These are phyloP conservation scores for Gymnoscopelus microlampas DNA, from an alignment of 2,797 vertebrate species.

Conservation along the genomic window DNA sequence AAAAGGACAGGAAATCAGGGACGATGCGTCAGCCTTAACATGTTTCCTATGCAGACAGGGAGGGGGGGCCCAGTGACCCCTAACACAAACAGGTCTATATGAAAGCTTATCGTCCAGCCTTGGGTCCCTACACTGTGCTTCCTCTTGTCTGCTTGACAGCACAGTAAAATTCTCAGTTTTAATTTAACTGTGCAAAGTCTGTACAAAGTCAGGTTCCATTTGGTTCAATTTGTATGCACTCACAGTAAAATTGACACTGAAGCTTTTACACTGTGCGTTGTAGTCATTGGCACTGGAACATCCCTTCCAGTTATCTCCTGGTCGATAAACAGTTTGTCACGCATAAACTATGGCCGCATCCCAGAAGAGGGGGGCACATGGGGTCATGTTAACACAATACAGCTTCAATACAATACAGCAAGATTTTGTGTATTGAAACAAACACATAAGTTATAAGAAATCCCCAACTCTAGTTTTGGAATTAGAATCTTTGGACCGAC, in stretches of 20 bases:
- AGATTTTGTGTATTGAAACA: no score
- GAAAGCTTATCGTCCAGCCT: conserved; percentile 48
- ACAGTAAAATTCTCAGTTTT: no score
- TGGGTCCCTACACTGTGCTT: conserved; percentile 43
- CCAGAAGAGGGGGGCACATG: conserved; percentile 12
- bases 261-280: conserved; percentile 3
- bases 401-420: neutral
- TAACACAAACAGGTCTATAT: conserved; percentile 67
- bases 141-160: conserved; percentile 43
- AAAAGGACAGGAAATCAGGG: conserved; percentile 55
- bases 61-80: conserved; percentile 30
- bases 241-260: no score
- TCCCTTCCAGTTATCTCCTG: conserved; percentile 45
- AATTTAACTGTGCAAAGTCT: no score
- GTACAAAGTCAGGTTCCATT: no score
- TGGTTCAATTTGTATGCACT: no score
- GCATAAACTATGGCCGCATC: conserved; percentile 4
- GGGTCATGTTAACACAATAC: neutral
- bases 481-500: no score
- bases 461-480: no score
- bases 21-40: conserved; percentile 38
- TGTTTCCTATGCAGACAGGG: conserved; percentile 55
- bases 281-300: conserved; percentile 38
- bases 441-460: no score
- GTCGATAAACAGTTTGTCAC: conserved; percentile 48